Conservation (phyloP, 2,888 invertebrate species). For the Thymelicus lineola region DNA sequence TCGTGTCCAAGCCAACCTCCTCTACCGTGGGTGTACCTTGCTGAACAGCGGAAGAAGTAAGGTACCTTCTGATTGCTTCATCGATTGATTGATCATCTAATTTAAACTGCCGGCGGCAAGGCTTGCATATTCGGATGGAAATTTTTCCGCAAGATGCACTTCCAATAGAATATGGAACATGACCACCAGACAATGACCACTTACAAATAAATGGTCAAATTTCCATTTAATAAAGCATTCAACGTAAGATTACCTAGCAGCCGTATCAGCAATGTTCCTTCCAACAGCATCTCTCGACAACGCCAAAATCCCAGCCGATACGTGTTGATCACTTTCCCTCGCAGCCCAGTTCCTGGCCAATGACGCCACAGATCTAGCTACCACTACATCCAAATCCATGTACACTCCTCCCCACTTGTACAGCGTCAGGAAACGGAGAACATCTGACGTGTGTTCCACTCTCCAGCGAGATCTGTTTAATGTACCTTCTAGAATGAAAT, state of each 20-base stretch:
- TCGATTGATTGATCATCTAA: no score
- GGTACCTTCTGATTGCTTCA: no score
- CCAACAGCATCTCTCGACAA: constrained; percentile 69
- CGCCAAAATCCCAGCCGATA: constrained; percentile 89
- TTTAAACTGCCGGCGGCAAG: no score
- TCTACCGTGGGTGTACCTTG: no score
- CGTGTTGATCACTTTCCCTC: constrained; percentile 82
- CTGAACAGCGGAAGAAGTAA: no score
- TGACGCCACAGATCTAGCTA: constrained; percentile 84
- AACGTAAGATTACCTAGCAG: constrained; percentile 47
- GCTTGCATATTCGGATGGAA: no score
- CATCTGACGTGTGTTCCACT: constrained; percentile 86
- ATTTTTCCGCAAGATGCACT: no score
- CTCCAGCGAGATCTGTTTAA: constrained; percentile 83
- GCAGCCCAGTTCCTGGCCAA: constrained; percentile 86
- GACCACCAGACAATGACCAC: no score
- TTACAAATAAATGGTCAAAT: no score
- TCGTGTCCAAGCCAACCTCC: no score
- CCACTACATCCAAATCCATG: constrained; percentile 90
- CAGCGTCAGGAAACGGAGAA: constrained; percentile 87
- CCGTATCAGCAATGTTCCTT: constrained; percentile 48
- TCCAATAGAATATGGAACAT: no score
- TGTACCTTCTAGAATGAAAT: constrained; percentile 75
- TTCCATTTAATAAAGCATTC: no score
- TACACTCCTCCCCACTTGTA: constrained; percentile 92